These are phyloP conservation scores for Ranitomeya variabilis DNA, from an alignment of 2,113 vertebrate genomes.

Conservation along the genomic window DNA sequence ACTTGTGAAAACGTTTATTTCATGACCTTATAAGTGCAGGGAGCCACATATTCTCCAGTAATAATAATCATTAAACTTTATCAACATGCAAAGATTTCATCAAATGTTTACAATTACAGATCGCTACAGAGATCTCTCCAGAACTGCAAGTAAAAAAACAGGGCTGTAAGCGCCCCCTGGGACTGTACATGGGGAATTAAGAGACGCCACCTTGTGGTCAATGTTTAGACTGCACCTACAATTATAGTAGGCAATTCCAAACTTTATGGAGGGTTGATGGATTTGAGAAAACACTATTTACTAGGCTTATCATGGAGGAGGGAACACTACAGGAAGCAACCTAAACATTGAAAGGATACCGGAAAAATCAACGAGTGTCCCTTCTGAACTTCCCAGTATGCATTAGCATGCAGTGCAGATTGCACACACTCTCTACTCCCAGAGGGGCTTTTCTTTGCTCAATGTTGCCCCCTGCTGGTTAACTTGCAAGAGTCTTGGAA, in stretches of 20 bases:
- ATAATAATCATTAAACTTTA: background rate
- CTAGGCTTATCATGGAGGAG: background rate
- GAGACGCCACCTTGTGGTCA: conserved; percentile 10
- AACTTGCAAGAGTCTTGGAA: background rate
- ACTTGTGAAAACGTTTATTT: conserved; percentile 1
- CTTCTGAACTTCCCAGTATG: too few species aligned
- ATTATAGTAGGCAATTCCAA: background rate
- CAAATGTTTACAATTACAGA: conserved; percentile 11
- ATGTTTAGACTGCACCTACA: background rate
- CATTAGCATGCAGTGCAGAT: too few species aligned
- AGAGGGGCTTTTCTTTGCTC: background rate
- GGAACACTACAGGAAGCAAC: background rate
- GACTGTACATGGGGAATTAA: background rate
- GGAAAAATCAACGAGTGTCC: background rate
- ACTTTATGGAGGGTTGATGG: background rate
- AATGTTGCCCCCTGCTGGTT: background rate
- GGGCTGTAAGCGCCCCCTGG: too few species aligned
- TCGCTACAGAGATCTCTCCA: background rate
- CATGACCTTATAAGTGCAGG: background rate
- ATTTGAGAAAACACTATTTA: background rate
- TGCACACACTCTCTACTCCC: background rate
- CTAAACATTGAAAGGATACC: background rate
- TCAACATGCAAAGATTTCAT: conserved; percentile 13
- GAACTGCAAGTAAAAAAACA: background rate
- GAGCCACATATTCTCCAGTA: background rate